Percentiles rank a stretch among this genome's conserved stretches.
These are phyloP conservation scores for Eupithecia dodoneata DNA, from an alignment of 2,888 invertebrate genomes.

Conservation along the genomic window DNA sequence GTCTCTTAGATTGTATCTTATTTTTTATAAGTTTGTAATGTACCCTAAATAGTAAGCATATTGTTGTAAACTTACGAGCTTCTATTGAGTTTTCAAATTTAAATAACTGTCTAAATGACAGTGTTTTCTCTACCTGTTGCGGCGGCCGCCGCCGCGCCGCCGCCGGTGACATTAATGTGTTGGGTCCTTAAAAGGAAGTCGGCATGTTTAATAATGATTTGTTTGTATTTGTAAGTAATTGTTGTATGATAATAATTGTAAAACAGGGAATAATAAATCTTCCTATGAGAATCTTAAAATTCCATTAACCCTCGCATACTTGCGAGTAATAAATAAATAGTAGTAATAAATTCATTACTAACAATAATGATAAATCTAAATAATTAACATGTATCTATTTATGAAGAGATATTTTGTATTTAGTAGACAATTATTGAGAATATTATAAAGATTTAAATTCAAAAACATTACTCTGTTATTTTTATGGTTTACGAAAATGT, in stretches of 20 bases:
- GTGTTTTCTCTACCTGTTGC: not conserved
- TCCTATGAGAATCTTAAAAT: constrained; percentile 3
- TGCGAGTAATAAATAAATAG: constrained; percentile 6
- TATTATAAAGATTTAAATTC: not conserved
- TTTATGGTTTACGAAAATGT: too few species aligned
- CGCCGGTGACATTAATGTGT: not conserved
- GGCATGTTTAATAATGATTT: not conserved
- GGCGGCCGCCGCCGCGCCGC: not conserved
- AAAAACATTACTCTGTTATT: not conserved
- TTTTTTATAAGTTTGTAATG: too few species aligned
- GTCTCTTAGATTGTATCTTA: too few species aligned
- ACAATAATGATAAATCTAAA: constrained; percentile 4
- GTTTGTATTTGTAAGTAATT: constrained; percentile 4
- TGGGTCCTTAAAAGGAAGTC: constrained; percentile 13
- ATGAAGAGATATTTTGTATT: not conserved
- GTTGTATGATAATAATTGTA: constrained; percentile 3
- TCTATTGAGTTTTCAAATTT: too few species aligned
- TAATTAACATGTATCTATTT: not conserved
- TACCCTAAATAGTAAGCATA: too few species aligned
- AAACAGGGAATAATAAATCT: constrained; percentile 10
- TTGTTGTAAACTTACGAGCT: too few species aligned
- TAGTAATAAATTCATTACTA: constrained; percentile 1
- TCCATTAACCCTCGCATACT: constrained; percentile 3
- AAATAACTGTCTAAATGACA: too few species aligned
- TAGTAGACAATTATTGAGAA: too few species aligned